phyloP scores from a whole-genome alignment of 2,797 vertebrate species.

The Enteromius paludinosus region DNA sequence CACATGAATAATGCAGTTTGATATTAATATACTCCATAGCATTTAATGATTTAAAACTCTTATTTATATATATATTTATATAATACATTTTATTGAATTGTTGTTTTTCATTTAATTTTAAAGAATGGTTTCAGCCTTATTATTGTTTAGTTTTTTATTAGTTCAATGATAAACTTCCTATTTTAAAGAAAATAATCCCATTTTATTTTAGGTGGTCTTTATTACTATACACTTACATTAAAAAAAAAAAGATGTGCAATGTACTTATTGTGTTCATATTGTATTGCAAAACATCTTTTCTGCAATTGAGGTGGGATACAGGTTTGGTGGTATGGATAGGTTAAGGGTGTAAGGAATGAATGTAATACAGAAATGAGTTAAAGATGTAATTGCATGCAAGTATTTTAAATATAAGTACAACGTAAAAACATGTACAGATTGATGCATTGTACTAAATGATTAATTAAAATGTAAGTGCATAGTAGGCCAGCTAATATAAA shows the following conservation, averaged over 20 bases:
- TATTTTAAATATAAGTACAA: neutral
- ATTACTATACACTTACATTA: neutral
- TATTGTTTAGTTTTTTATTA: neutral
- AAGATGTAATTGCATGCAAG: neutral
- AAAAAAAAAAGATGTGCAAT: neutral
- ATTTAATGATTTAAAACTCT: neutral
- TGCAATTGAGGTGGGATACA: neutral
- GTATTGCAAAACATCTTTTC: neutral
- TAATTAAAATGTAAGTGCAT: neutral
- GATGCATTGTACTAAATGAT: neutral
- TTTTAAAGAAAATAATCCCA: neutral
- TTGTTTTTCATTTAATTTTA: neutral
- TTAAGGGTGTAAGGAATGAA: neutral
- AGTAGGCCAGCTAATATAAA: neutral
- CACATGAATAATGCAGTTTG: conserved; percentile 31
- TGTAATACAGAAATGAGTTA: neutral
- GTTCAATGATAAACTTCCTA: neutral
- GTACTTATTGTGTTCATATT: neutral
- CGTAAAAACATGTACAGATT: neutral
- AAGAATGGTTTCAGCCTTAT: neutral
- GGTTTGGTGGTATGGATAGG: neutral
- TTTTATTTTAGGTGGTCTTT: neutral
- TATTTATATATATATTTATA: too few species aligned
- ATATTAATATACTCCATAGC: neutral
- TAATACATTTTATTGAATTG: neutral